Evolutionary conservation across 1,140 invertebrate species (phyloP).

Genomic region (Acromyrmex charruanus): DNA sequence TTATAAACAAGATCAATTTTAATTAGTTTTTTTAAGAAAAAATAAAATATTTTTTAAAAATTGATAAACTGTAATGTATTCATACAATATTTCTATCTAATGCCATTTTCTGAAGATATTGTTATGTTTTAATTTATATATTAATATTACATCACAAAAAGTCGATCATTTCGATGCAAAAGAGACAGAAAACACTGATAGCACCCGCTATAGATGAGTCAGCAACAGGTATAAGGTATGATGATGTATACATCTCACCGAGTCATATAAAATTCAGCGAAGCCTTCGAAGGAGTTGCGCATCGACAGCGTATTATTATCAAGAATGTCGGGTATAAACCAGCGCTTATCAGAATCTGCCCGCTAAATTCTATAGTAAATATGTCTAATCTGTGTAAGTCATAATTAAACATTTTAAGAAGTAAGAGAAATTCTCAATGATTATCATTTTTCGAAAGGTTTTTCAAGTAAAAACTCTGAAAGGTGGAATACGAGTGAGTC

Average conservation of each 20-base stretch:
- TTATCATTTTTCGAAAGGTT: slow-evolving; percentile 66
- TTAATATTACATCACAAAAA: not conserved
- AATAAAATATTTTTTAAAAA: not conserved
- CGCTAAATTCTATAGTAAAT: slow-evolving; percentile 76
- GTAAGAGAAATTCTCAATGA: not conserved
- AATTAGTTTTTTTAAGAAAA: not conserved
- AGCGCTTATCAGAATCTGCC: slow-evolving; percentile 70
- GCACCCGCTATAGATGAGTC: not conserved
- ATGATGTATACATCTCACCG: slow-evolving; percentile 76
- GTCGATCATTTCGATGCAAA: not conserved
- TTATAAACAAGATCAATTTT: not conserved
- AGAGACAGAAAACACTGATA: slow-evolving; percentile 11
- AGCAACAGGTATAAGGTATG: slow-evolving; percentile 30
- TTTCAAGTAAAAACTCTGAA: slow-evolving; percentile 74
- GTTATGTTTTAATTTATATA: not conserved
- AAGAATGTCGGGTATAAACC: slow-evolving; percentile 74
- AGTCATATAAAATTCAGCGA: slow-evolving; percentile 75
- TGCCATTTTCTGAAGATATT: not conserved
- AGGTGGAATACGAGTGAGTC: slow-evolving; percentile 70
- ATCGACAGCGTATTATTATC: slow-evolving; percentile 68
- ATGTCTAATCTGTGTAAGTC: not conserved
- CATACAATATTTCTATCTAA: not conserved
- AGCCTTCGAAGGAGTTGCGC: slow-evolving; percentile 75
- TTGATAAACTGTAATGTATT: not conserved
- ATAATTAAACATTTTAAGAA: not conserved